A percentile compares a stretch with the other conserved stretches of the same genome.
Evolutionary conservation across 2,888 invertebrate species (phyloP).

Genomic region (Drosophila prostipennis): DNA sequence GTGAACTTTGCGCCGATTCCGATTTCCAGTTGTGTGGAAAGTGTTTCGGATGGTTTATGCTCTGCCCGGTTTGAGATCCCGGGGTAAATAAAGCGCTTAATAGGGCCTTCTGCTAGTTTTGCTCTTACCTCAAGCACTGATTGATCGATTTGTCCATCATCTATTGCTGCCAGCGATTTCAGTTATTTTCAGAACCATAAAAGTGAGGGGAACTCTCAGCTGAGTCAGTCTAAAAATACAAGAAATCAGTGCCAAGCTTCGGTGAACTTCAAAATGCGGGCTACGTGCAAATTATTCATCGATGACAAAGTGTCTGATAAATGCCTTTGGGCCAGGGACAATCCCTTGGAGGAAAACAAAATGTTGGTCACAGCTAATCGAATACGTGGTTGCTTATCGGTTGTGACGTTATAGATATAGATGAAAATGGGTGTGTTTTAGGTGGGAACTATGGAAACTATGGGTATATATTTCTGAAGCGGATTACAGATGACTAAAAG

Average conservation of each 20-base stretch:
- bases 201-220: conserved; percentile 21
- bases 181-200: conserved; percentile 37
- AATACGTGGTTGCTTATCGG: conserved; percentile 28
- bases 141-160: conserved; percentile 58
- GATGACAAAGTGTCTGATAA: conserved; percentile 57
- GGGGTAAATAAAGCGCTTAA: conserved; percentile 57
- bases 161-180: conserved; percentile 22
- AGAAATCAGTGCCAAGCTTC: conserved; percentile 28
- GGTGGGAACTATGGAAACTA: background rate
- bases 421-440: conserved; percentile 9
- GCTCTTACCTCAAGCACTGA: conserved; percentile 41
- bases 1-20: conserved; percentile 70
- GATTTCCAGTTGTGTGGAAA: conserved; percentile 46
- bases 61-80: conserved; percentile 38
- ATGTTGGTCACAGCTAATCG: conserved; percentile 23
- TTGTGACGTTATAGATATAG: conserved; percentile 11
- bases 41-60: conserved; percentile 48
- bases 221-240: conserved; percentile 34
- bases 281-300: conserved; percentile 46
- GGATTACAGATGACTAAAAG: too few species aligned
- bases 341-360: conserved; percentile 26
- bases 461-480: background rate
- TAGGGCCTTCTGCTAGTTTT: conserved; percentile 41
- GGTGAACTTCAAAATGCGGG: conserved; percentile 52
- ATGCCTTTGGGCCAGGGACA: conserved; percentile 27